These are phyloP conservation scores for Aythya fuligula DNA, from an alignment of 2,797 vertebrate species.

Conservation along the genomic window DNA sequence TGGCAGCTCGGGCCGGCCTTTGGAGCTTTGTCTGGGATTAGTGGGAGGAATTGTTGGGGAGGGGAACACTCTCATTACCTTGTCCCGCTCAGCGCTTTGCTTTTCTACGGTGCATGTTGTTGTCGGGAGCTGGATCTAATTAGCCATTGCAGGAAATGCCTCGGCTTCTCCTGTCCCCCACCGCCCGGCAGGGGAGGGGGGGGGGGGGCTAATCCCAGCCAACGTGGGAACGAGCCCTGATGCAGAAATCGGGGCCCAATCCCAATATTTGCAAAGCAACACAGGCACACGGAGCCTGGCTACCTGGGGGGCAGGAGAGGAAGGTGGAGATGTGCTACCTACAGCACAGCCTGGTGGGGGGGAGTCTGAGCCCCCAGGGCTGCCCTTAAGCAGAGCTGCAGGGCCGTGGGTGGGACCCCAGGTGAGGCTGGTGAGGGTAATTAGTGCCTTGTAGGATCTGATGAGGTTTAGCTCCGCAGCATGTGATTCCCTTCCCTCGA, in stretches of 20 bases:
- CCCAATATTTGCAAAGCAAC: not conserved
- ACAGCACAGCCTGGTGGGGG: fast-evolving
- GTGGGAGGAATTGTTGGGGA: not conserved
- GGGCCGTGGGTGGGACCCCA: not conserved
- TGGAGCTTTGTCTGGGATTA: conserved; percentile 22
- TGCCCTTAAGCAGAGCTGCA: not conserved
- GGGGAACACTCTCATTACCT: not conserved
- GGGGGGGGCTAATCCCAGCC: not conserved
- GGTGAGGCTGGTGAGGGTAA: not conserved
- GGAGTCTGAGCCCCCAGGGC: fast-evolving
- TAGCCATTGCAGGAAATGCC: conserved; percentile 6
- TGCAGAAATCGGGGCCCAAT: not conserved
- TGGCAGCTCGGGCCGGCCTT: fast-evolving
- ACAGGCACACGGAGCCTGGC: not conserved
- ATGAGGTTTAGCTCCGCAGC: not conserved
- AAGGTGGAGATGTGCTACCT: not conserved
- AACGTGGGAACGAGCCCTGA: not conserved
- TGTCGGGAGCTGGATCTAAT: conserved; percentile 23
- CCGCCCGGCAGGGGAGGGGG: not conserved
- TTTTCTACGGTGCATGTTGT: not conserved
- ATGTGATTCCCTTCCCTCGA: not conserved
- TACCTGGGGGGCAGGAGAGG: not conserved
- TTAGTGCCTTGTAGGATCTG: not conserved
- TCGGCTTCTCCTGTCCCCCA: not conserved
- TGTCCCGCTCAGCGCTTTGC: not conserved